Evolutionary conservation across 2,888 invertebrate species (phyloP).

Genomic region (Cremastinae sp.): DNA sequence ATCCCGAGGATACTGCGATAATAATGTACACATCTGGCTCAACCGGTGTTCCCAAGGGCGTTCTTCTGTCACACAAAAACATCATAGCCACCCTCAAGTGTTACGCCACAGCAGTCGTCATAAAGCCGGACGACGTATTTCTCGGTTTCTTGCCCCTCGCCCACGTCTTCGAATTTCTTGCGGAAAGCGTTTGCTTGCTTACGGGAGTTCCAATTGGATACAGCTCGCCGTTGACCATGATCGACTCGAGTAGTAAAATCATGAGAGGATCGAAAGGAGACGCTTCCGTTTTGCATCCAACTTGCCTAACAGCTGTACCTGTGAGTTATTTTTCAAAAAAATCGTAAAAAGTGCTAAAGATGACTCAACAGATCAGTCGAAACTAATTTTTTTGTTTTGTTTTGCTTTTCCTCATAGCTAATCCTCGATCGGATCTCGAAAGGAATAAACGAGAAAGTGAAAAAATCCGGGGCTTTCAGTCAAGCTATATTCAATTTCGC

Average conservation of each 20-base stretch:
- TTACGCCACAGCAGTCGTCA: slow-evolving; percentile 89
- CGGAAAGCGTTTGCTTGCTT: slow-evolving; percentile 92
- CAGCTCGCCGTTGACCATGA: slow-evolving; percentile 96
- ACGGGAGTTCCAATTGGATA: slow-evolving; percentile 97
- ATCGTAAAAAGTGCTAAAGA: too few relatives aligned
- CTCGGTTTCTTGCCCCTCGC: slow-evolving; percentile 98
- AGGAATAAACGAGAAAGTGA: slow-evolving; percentile 96
- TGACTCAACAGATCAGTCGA: too few relatives aligned
- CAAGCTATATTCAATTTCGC: slow-evolving; percentile 96
- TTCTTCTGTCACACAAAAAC: slow-evolving; percentile 90
- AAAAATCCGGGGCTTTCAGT: slow-evolving; percentile 89
- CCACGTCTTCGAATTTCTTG: slow-evolving; percentile 97
- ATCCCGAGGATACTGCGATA: slow-evolving; percentile 92
- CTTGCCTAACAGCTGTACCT: slow-evolving; percentile 97
- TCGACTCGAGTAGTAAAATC: slow-evolving; percentile 96
- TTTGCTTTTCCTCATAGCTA: slow-evolving; percentile 82
- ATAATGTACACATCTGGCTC: slow-evolving; percentile 99
- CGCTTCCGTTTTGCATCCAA: slow-evolving; percentile 93
- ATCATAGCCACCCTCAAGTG: slow-evolving; percentile 90
- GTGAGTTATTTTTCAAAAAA: too few relatives aligned
- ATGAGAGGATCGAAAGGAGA: slow-evolving; percentile 97
- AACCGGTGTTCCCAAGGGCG: slow-evolving; percentile 97
- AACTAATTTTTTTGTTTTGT: not conserved
- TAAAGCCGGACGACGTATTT: slow-evolving; percentile 89
- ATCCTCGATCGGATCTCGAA: slow-evolving; percentile 99